A percentile compares a stretch with the other conserved stretches of the same genome.
Evolutionary conservation across 2,797 vertebrate species (phyloP).

Genomic region (Liparis tanakae): DNA sequence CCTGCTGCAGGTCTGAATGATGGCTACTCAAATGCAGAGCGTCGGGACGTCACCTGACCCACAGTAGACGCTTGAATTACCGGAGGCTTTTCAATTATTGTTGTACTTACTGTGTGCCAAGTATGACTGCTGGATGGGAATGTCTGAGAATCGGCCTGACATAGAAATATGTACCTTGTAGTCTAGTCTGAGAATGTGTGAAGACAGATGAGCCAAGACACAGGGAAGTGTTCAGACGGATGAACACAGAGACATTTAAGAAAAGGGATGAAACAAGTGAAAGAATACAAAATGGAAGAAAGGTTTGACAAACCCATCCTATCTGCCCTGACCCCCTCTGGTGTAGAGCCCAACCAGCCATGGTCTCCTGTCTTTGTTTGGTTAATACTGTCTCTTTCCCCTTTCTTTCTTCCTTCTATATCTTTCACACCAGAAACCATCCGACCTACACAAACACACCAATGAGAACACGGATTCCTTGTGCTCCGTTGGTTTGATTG

Average conservation of each 20-base stretch:
- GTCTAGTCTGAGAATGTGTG: slow-evolving; percentile 8
- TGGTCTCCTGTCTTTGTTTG: neutral
- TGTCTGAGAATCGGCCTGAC: slow-evolving; percentile 24
- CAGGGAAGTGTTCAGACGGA: slow-evolving; percentile 19
- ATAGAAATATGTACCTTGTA: slow-evolving; percentile 2
- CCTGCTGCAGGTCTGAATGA: slow-evolving; percentile 25
- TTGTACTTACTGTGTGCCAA: slow-evolving; percentile 32
- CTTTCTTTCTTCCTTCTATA: neutral
- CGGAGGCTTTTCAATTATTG: slow-evolving; percentile 54
- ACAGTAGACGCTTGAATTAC: slow-evolving; percentile 25
- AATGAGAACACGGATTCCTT: neutral
- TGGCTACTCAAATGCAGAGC: slow-evolving; percentile 25
- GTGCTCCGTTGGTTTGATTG: neutral
- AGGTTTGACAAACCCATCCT: neutral
- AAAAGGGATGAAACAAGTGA: neutral
- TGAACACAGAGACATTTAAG: neutral
- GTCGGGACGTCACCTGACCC: slow-evolving; percentile 47
- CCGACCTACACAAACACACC: neutral
- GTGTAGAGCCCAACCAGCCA: neutral
- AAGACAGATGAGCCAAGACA: slow-evolving; percentile 9
- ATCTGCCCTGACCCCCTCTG: neutral
- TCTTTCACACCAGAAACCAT: neutral
- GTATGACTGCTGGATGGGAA: slow-evolving; percentile 11
- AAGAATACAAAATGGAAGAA: neutral
- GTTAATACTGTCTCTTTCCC: neutral